A percentile compares a stretch with the other conserved stretches of the same genome.
Conservation (phyloP, 2,888 invertebrate species). For the Chalcis sispes region DNA sequence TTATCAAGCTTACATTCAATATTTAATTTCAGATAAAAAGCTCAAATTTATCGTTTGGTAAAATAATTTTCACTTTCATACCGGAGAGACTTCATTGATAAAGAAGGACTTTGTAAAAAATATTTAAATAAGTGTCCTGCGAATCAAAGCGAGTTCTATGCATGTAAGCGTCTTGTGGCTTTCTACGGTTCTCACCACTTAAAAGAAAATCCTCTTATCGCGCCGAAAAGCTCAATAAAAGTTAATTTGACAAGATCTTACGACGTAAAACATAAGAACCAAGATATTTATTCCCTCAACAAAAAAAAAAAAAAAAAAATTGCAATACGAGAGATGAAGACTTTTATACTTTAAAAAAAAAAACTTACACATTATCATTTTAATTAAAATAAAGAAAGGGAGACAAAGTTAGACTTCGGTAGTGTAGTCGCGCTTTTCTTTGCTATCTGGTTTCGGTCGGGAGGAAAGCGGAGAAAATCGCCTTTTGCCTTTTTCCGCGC, state of each 20-base stretch:
- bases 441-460: not conserved
- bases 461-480: not conserved
- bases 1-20: no score
- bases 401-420: not conserved
- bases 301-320: no score
- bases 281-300: no score
- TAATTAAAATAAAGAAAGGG: conserved; percentile 21
- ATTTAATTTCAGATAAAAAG: no score
- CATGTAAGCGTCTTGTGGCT: not conserved
- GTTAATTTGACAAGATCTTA: conserved; percentile 20
- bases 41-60: no score
- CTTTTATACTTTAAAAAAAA: no score
- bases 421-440: not conserved
- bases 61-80: no score
- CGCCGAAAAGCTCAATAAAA: conserved; percentile 15
- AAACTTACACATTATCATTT: conserved; percentile 20
- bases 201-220: conserved; percentile 29
- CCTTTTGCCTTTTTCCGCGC: not conserved
- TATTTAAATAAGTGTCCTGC: not conserved
- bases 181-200: not conserved
- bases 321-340: no score
- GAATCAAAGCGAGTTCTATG: not conserved
- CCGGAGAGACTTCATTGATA: conserved; percentile 1
- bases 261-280: not conserved
- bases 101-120: not conserved